Evolutionary conservation across 2,888 invertebrate species (phyloP).

Genomic region (Strigamia transsilvanica): DNA sequence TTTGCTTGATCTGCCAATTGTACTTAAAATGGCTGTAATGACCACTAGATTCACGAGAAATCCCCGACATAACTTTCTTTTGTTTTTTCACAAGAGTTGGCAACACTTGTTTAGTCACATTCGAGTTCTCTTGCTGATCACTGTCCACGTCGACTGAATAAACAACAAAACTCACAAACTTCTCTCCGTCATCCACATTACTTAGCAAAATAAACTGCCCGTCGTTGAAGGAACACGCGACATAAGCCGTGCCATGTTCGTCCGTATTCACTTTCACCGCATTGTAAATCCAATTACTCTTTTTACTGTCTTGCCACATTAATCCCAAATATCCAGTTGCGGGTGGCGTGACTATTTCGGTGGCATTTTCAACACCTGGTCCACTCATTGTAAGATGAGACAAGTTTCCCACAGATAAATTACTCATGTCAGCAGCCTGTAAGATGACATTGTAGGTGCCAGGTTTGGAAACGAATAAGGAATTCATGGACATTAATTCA

Average conservation of each 20-base stretch:
- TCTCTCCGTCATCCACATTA: constrained; percentile 2
- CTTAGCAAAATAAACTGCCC: constrained; percentile 8
- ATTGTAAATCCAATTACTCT: constrained; percentile 26
- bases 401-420: constrained; percentile 29
- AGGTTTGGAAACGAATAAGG: background rate
- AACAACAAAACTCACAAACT: constrained; percentile 13
- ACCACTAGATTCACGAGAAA: background rate
- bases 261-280: constrained; percentile 8
- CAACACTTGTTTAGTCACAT: constrained; percentile 4
- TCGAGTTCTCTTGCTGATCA: background rate
- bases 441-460: background rate
- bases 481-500: constrained; percentile 5
- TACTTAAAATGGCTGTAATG: constrained; percentile 9
- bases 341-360: background rate
- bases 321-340: constrained; percentile 7
- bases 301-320: background rate
- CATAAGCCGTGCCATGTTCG: background rate
- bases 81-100: background rate
- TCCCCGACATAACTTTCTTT: background rate
- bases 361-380: background rate
- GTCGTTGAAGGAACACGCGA: constrained; percentile 4
- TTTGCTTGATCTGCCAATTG: background rate
- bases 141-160: background rate
- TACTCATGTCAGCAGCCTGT: constrained; percentile 5
- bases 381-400: background rate